These are phyloP conservation scores for Fulica atra DNA, from an alignment of 2,113 vertebrate species.

Conservation along the genomic window DNA sequence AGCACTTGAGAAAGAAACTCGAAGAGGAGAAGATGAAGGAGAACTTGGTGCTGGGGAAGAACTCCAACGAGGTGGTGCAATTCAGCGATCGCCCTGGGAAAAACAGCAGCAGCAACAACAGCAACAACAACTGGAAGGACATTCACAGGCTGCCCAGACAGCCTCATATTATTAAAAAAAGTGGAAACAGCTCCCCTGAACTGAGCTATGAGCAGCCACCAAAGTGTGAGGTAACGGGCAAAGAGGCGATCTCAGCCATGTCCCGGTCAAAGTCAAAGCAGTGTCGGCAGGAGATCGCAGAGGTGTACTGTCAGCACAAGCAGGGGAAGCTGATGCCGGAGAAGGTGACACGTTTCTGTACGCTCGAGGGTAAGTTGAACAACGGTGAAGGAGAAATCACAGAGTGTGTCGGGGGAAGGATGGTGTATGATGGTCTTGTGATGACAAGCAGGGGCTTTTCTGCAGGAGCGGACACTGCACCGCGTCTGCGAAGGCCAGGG, in stretches of 20 bases:
- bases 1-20: constrained; percentile 82
- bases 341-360: constrained; percentile 90
- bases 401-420: fast-evolving
- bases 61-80: constrained; percentile 80
- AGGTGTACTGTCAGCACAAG: constrained; percentile 92
- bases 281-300: constrained; percentile 91
- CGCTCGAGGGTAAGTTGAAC: constrained; percentile 88
- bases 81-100: constrained; percentile 27
- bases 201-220: constrained; percentile 84
- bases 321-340: constrained; percentile 92
- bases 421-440: not conserved
- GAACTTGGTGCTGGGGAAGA: constrained; percentile 74
- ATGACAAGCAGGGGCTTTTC: not conserved
- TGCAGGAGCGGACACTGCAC: not conserved
- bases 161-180: constrained; percentile 59
- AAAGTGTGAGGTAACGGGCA: constrained; percentile 92
- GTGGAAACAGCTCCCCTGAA: constrained; percentile 72
- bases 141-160: constrained; percentile 45
- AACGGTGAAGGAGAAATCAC: not conserved
- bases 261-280: constrained; percentile 89
- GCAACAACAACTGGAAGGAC: constrained; percentile 63
- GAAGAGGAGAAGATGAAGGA: constrained; percentile 81
- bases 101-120: constrained; percentile 70
- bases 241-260: constrained; percentile 94
- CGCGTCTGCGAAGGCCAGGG: not conserved